Percentiles rank a stretch among this genome's conserved stretches.
phyloP scores from a whole-genome alignment of 1,140 invertebrate genomes.

The Rhizoglyphus robini region DNA sequence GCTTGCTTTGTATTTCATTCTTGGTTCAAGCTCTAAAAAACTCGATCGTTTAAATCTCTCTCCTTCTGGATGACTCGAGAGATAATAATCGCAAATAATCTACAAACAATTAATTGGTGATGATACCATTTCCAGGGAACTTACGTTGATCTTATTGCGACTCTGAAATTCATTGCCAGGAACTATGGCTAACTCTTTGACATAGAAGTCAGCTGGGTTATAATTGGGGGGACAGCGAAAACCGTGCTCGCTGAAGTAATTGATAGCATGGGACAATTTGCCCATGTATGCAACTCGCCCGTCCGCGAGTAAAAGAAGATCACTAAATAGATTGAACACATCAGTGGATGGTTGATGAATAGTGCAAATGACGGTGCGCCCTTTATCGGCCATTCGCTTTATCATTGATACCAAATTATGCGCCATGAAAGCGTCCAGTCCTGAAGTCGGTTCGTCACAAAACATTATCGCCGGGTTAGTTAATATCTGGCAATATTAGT shows the following conservation, averaged over 20 bases:
- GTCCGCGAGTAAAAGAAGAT: constrained; percentile 54
- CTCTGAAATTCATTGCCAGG: constrained; percentile 58
- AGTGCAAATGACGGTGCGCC: constrained; percentile 61
- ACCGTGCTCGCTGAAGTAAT: constrained; percentile 57
- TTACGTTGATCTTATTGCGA: constrained; percentile 30
- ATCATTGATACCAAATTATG: constrained; percentile 55
- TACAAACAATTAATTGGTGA: not conserved
- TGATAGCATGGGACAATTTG: constrained; percentile 53
- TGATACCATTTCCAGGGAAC: too few relatives aligned
- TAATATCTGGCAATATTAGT: constrained; percentile 45
- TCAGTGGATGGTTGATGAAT: constrained; percentile 75
- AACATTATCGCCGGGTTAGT: constrained; percentile 71
- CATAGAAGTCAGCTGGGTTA: constrained; percentile 71
- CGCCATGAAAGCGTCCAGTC: constrained; percentile 66
- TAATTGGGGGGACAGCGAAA: constrained; percentile 60
- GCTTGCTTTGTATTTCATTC: too few relatives aligned
- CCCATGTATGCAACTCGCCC: constrained; percentile 69
- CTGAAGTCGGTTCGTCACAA: constrained; percentile 71
- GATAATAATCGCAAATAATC: not conserved
- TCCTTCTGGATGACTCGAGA: not conserved
- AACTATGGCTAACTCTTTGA: constrained; percentile 58
- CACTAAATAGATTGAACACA: constrained; percentile 73
- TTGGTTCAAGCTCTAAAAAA: not conserved
- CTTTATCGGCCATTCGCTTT: constrained; percentile 56
- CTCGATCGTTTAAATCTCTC: not conserved